These are phyloP conservation scores for Australoheros facetus DNA, from an alignment of 2,797 vertebrate genomes.

Conservation along the genomic window DNA sequence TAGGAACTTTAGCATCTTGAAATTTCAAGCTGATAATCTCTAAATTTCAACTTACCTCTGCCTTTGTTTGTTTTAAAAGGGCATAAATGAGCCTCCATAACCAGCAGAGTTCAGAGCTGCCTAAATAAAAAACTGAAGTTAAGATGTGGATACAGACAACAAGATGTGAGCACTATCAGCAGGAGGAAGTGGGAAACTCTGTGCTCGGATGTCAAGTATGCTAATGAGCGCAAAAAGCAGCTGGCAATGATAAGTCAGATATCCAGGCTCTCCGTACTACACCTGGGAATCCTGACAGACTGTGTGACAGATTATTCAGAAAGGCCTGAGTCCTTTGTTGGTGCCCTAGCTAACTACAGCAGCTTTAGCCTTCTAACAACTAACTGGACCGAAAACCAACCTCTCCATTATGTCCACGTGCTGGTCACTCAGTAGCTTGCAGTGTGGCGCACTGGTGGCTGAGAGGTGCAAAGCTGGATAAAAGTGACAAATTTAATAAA, in stretches of 20 bases:
- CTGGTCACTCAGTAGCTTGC: neutral
- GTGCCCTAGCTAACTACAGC: neutral
- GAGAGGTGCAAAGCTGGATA: neutral
- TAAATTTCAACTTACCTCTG: too few relatives aligned
- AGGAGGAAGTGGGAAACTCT: neutral
- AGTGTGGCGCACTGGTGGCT: neutral
- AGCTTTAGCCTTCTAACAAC: neutral
- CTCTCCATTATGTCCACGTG: accelerated
- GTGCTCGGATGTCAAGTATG: accelerated
- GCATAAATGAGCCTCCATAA: too few relatives aligned
- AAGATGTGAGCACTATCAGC: neutral
- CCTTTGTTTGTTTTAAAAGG: too few relatives aligned
- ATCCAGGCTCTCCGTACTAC: neutral
- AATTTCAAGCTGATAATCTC: neutral
- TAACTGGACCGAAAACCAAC: neutral
- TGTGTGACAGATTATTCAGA: neutral
- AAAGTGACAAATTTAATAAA: neutral
- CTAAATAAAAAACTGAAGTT: neutral
- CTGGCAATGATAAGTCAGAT: neutral
- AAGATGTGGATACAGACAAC: accelerated
- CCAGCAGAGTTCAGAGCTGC: neutral
- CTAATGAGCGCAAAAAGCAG: neutral
- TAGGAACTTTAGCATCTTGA: too few relatives aligned
- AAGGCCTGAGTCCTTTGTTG: accelerated
- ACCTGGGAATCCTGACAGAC: neutral